phyloP scores from a whole-genome alignment of 2,888 invertebrate species.

The Amorpha juglandis region DNA sequence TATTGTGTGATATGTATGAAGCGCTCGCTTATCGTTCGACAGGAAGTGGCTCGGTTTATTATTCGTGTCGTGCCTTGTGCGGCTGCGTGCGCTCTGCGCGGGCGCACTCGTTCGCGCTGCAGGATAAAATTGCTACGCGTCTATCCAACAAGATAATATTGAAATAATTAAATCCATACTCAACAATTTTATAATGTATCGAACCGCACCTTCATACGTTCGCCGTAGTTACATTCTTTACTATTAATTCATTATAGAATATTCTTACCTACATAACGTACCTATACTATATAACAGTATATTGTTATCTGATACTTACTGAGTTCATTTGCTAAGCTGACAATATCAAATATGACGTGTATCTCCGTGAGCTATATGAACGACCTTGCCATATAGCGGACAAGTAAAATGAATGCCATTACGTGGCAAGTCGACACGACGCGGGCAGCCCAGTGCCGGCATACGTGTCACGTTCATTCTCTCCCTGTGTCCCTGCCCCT shows the following conservation, averaged over 20 bases:
- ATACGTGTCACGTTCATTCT: conserved; percentile 6
- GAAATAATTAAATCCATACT: not conserved
- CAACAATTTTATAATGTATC: conserved; percentile 6
- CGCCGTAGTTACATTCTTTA: not conserved
- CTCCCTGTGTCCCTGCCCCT: conserved; percentile 7
- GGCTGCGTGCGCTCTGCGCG: conserved; percentile 60
- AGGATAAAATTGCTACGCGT: conserved; percentile 66
- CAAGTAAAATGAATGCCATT: not conserved
- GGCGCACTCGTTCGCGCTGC: conserved; percentile 58
- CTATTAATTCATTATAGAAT: not conserved
- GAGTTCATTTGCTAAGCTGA: too few species aligned
- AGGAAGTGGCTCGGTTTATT: conserved; percentile 83
- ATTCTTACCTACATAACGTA: not conserved
- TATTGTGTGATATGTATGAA: conserved; percentile 64
- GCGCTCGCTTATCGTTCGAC: conserved; percentile 73
- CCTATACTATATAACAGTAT: too few species aligned
- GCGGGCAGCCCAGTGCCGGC: not conserved
- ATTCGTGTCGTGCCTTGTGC: conserved; percentile 81
- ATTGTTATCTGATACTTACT: too few species aligned
- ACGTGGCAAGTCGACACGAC: not conserved
- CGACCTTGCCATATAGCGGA: not conserved
- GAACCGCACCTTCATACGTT: not conserved
- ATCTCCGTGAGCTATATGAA: not conserved
- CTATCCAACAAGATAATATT: conserved; percentile 17
- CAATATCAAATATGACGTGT: not conserved